These are phyloP conservation scores for Cephalopterus ornatus DNA, from an alignment of 2,113 vertebrate genomes.

Conservation along the genomic window DNA sequence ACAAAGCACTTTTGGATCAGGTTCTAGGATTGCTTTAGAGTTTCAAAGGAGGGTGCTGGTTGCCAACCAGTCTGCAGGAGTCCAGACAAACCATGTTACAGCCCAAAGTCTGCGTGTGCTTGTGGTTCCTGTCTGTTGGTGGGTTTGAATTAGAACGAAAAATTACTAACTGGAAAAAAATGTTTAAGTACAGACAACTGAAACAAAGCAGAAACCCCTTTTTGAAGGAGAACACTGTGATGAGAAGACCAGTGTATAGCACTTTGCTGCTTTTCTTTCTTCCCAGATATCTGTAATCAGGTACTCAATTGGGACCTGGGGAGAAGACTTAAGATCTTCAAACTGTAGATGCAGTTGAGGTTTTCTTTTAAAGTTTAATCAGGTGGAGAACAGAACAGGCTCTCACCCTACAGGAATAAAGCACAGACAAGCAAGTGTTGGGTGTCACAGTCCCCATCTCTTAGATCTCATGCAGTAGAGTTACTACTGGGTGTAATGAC, in stretches of 20 bases:
- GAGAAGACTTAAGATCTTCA: neutral
- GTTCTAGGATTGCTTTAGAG: neutral
- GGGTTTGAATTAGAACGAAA: neutral
- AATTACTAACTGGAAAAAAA: neutral
- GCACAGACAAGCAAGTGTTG: neutral
- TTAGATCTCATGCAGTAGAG: neutral
- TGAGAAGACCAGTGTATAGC: neutral
- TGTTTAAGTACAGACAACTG: neutral
- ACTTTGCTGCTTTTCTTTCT: neutral
- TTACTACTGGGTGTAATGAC: neutral
- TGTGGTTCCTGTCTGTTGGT: neutral
- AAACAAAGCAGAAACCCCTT: neutral
- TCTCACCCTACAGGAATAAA: neutral
- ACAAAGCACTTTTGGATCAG: neutral
- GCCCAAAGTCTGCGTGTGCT: accelerated
- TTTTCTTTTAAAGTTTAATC: neutral
- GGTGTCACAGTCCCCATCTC: neutral
- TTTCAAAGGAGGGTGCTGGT: neutral
- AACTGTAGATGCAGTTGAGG: neutral
- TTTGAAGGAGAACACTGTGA: neutral
- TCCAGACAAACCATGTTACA: neutral
- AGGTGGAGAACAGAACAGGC: neutral
- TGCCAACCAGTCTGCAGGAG: neutral
- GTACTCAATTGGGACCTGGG: neutral
- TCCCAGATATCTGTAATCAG: too few relatives aligned